Conservation (phyloP, 2,888 invertebrate species). For the Lycia hirtaria region DNA sequence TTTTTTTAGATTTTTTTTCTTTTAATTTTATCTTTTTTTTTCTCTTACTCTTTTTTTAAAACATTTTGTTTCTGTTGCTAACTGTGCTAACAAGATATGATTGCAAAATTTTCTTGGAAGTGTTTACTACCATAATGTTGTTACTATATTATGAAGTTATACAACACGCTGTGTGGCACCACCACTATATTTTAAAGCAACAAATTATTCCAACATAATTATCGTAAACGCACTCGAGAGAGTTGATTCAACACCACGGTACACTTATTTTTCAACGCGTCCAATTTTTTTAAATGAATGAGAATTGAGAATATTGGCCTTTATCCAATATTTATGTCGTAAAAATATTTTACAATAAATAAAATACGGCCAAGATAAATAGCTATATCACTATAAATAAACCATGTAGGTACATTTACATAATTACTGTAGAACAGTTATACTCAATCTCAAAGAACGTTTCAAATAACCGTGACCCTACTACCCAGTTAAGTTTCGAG, state of each 20-base stretch:
- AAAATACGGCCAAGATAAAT: slow-evolving; percentile 1
- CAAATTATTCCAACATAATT: not conserved
- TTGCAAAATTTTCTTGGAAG: too few relatives aligned
- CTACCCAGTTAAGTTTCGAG: not conserved
- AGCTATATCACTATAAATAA: not conserved
- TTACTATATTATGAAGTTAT: too few relatives aligned
- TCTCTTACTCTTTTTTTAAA: too few relatives aligned
- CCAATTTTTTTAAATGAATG: slow-evolving; percentile 23
- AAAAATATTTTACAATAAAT: slow-evolving; percentile 10
- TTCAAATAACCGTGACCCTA: not conserved
- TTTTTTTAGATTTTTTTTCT: too few relatives aligned
- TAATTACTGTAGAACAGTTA: not conserved
- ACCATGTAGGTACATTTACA: not conserved
- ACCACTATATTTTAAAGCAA: too few relatives aligned
- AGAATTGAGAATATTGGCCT: slow-evolving; percentile 23
- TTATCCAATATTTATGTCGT: slow-evolving; percentile 19
- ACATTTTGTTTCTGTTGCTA: too few relatives aligned
- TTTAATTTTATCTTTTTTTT: too few relatives aligned
- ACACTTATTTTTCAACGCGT: slow-evolving; percentile 16
- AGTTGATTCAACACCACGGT: not conserved
- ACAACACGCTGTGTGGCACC: too few relatives aligned
- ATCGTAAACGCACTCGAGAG: not conserved
- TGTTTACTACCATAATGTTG: too few relatives aligned
- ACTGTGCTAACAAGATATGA: too few relatives aligned
- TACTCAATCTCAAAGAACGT: not conserved